These are phyloP conservation scores for Taurulus bubalis DNA, from an alignment of 2,113 vertebrate genomes.

Conservation along the genomic window DNA sequence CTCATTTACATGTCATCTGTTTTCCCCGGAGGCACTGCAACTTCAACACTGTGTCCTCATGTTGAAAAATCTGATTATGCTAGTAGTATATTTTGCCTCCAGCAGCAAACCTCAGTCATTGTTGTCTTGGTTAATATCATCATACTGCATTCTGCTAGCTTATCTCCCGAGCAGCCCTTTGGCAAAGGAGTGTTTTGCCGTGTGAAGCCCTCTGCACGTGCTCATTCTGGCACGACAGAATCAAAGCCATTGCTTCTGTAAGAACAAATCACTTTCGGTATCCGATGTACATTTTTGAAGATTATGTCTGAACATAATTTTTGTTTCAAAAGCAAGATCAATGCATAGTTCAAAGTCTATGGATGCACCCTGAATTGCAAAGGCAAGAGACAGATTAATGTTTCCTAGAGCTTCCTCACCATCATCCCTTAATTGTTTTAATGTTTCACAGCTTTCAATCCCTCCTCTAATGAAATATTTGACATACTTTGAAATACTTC, in stretches of 20 bases:
- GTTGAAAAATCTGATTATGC: slow-evolving; percentile 46
- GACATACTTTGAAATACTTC: not conserved
- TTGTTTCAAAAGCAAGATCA: not conserved
- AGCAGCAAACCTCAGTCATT: slow-evolving; percentile 48
- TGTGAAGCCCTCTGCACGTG: slow-evolving; percentile 36
- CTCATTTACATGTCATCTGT: slow-evolving; percentile 12
- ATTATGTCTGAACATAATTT: not conserved
- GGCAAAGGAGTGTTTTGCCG: slow-evolving; percentile 36
- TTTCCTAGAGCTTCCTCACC: not conserved
- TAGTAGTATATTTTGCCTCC: slow-evolving; percentile 42
- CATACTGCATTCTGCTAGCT: slow-evolving; percentile 41
- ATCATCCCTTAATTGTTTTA: not conserved
- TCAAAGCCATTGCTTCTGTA: slow-evolving; percentile 19
- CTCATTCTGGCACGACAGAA: slow-evolving; percentile 22
- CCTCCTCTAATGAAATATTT: not conserved
- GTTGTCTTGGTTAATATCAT: slow-evolving; percentile 50
- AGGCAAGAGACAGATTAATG: not conserved
- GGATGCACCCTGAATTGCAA: not conserved
- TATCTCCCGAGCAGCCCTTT: slow-evolving; percentile 36
- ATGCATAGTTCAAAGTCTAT: not conserved
- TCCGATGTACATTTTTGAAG: not conserved
- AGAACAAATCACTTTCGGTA: slow-evolving; percentile 6
- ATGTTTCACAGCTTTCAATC: not conserved
- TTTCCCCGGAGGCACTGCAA: not conserved
- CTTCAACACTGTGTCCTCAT: slow-evolving; percentile 28